phyloP scores from a whole-genome alignment of 2,888 invertebrate species.

The Athetis lepigone region DNA sequence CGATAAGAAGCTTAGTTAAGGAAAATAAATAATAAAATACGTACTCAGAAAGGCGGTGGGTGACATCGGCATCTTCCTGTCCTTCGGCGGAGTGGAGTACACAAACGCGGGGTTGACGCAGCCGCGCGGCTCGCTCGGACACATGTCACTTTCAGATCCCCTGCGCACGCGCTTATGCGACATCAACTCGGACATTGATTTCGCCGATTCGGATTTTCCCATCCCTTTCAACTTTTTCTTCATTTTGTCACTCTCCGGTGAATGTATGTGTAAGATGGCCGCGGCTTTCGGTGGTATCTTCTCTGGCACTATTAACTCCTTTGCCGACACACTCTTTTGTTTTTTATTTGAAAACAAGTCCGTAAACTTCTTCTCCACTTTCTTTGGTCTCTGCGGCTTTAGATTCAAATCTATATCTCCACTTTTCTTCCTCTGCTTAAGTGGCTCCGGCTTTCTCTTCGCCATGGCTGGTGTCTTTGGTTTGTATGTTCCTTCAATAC shows the following conservation, averaged over 20 bases:
- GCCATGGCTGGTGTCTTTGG: slow-evolving; percentile 87
- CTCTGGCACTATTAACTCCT: slow-evolving; percentile 85
- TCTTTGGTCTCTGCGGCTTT: slow-evolving; percentile 81
- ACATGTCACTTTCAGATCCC: slow-evolving; percentile 87
- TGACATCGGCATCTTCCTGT: slow-evolving; percentile 83
- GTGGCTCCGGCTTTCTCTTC: slow-evolving; percentile 80
- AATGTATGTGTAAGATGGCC: slow-evolving; percentile 91
- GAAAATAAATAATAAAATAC: slow-evolving; percentile 69
- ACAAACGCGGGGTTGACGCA: slow-evolving; percentile 87
- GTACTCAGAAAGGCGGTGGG: slow-evolving; percentile 87
- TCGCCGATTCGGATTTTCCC: slow-evolving; percentile 85
- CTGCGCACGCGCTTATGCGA: slow-evolving; percentile 78
- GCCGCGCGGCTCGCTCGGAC: slow-evolving; percentile 77
- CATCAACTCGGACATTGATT: slow-evolving; percentile 78
- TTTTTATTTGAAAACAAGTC: slow-evolving; percentile 88
- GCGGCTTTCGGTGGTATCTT: slow-evolving; percentile 92
- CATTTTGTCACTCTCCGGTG: slow-evolving; percentile 79
- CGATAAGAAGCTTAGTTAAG: slow-evolving; percentile 13
- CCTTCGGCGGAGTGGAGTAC: slow-evolving; percentile 89
- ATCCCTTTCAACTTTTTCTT: slow-evolving; percentile 83
- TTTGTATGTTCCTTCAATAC: slow-evolving; percentile 87
- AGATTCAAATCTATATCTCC: slow-evolving; percentile 85
- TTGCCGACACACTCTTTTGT: slow-evolving; percentile 84
- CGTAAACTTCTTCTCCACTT: slow-evolving; percentile 86
- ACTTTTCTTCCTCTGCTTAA: slow-evolving; percentile 81